Conservation (phyloP, 2,888 invertebrate genomes). For the Pseudococcus jackbeardsleyi region DNA sequence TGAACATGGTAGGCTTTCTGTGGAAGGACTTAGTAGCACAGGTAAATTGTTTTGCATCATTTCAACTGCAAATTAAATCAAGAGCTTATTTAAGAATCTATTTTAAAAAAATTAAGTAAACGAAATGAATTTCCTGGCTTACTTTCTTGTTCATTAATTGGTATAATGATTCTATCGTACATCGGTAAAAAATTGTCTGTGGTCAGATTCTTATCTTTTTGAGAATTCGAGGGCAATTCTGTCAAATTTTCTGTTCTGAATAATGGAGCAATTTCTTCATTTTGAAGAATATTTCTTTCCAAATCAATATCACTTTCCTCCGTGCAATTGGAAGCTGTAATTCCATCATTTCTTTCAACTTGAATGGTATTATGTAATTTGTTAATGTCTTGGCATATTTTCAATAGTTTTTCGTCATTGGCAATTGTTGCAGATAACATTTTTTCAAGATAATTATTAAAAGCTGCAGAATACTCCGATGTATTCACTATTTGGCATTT, state of each 20-base stretch:
- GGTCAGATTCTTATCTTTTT: background rate
- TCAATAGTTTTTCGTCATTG: background rate
- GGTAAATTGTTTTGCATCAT: background rate
- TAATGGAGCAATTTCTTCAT: background rate
- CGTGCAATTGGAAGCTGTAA: background rate
- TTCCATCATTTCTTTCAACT: background rate
- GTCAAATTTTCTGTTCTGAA: background rate
- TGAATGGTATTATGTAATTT: background rate
- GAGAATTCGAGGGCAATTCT: background rate
- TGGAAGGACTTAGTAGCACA: too few relatives aligned
- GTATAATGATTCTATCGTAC: background rate
- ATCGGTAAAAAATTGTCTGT: background rate
- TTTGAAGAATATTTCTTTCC: background rate
- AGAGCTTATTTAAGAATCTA: background rate
- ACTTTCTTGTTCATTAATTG: background rate
- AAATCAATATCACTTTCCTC: background rate
- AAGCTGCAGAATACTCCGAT: background rate
- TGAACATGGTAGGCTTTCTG: background rate
- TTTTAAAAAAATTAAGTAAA: background rate
- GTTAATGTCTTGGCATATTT: background rate
- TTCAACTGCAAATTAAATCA: background rate
- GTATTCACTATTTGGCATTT: conserved; percentile 4
- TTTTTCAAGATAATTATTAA: background rate
- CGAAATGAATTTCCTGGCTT: background rate
- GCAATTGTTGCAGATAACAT: background rate